phyloP scores from a whole-genome alignment of 2,888 invertebrate genomes.

The Girardia tigrina region DNA sequence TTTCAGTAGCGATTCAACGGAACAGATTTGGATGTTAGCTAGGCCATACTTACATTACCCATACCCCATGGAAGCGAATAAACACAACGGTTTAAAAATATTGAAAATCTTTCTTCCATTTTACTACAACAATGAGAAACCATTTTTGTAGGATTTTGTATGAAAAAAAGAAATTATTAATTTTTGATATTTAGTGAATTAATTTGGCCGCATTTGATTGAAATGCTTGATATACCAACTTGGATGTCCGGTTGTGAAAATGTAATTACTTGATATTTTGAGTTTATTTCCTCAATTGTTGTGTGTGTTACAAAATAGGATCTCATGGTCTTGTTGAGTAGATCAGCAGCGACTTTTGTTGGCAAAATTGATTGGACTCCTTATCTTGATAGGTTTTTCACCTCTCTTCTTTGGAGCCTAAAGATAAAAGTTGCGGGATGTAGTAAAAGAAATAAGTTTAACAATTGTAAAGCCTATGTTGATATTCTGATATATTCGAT shows the following conservation, averaged over 20 bases:
- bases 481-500: constrained; percentile 9
- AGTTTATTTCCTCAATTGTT: background rate
- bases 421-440: constrained; percentile 4
- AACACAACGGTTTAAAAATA: constrained; percentile 7
- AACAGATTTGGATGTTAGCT: background rate
- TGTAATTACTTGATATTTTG: background rate
- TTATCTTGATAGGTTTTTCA: constrained; percentile 4
- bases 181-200: background rate
- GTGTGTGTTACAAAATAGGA: background rate
- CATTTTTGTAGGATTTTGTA: background rate
- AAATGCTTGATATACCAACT: background rate
- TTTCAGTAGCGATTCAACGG: background rate
- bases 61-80: background rate
- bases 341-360: background rate
- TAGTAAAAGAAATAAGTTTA: constrained; percentile 9
- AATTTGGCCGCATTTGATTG: constrained; percentile 1
- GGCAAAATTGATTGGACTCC: background rate
- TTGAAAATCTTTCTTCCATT: background rate
- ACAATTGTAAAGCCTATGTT: background rate
- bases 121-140: background rate
- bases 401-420: background rate
- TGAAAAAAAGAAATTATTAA: too few relatives aligned
- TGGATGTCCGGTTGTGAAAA: background rate
- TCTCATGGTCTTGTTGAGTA: background rate
- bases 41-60: background rate